Evolutionary conservation across 2,113 vertebrate species (phyloP).

Genomic region (Ceyx margarethae): DNA sequence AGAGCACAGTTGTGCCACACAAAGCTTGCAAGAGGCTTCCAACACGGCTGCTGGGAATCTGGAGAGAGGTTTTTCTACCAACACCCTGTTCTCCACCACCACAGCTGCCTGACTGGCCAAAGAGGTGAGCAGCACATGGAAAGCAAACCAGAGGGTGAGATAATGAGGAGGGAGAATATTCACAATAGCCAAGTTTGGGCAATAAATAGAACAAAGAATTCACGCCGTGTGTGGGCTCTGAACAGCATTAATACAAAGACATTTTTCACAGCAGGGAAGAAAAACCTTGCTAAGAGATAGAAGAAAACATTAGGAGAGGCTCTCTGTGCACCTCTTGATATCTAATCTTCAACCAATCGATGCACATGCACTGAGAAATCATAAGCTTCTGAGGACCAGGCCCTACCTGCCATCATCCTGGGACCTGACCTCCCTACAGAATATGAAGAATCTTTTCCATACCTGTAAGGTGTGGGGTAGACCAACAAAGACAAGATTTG

Average conservation of each 20-base stretch:
- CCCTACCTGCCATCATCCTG: background rate
- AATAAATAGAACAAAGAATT: slow-evolving; percentile 5
- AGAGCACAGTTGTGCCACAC: background rate
- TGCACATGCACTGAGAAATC: background rate
- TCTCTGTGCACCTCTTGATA: background rate
- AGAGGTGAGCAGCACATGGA: background rate
- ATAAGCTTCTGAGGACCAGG: background rate
- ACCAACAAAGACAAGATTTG: background rate
- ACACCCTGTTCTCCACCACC: background rate
- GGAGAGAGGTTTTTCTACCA: background rate
- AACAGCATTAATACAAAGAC: background rate
- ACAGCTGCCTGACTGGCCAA: background rate
- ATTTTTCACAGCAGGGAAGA: slow-evolving; percentile 24
- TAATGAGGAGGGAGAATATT: slow-evolving; percentile 2
- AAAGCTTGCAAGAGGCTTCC: background rate
- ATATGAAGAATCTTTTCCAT: background rate
- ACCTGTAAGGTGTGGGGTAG: background rate
- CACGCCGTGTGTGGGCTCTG: background rate
- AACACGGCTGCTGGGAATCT: background rate
- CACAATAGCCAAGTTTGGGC: background rate
- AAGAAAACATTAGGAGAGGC: slow-evolving; percentile 17
- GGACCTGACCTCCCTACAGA: background rate
- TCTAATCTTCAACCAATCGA: background rate
- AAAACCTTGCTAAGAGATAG: background rate
- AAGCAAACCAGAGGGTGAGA: background rate